Conservation (phyloP, 2,888 invertebrate species). For the Caenorhabditis drosophilae region DNA sequence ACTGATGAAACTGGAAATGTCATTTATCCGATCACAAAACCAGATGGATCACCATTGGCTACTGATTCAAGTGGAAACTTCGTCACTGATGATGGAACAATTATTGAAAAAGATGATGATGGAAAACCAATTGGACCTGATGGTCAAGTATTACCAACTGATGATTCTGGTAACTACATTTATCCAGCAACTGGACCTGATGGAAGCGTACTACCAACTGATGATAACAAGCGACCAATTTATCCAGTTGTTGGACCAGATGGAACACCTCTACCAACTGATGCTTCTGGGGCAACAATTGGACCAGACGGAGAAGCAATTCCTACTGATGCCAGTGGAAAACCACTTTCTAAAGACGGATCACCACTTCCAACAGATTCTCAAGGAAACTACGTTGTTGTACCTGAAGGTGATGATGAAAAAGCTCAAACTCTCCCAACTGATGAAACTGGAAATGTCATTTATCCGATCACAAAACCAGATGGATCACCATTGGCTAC, state of each 20-base stretch:
- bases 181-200: slow-evolving; percentile 38
- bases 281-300: slow-evolving; percentile 3
- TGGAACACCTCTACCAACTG: slow-evolving; percentile 15
- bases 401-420: not conserved
- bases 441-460: slow-evolving; percentile 10
- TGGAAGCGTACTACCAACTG: slow-evolving; percentile 18
- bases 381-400: slow-evolving; percentile 10
- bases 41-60: slow-evolving; percentile 12
- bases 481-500: slow-evolving; percentile 22
- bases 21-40: slow-evolving; percentile 11
- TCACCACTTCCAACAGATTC: slow-evolving; percentile 30
- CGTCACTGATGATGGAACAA: slow-evolving; percentile 4
- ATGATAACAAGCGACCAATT: slow-evolving; percentile 11
- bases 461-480: slow-evolving; percentile 23
- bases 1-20: slow-evolving; percentile 32
- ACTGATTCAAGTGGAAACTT: slow-evolving; percentile 14
- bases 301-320: slow-evolving; percentile 6
- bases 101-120: slow-evolving; percentile 11
- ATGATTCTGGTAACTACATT: slow-evolving; percentile 6
- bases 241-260: slow-evolving; percentile 22
- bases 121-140: slow-evolving; percentile 20
- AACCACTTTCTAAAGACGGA: slow-evolving; percentile 35
- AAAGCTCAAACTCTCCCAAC: slow-evolving; percentile 10
- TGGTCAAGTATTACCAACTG: slow-evolving; percentile 16
- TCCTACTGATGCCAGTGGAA: slow-evolving; percentile 15